Evolutionary conservation across 2,888 invertebrate species (phyloP), one percentile per base, ranked within the genome.

Genomic region (Trissolcus brochymenae): DNA sequence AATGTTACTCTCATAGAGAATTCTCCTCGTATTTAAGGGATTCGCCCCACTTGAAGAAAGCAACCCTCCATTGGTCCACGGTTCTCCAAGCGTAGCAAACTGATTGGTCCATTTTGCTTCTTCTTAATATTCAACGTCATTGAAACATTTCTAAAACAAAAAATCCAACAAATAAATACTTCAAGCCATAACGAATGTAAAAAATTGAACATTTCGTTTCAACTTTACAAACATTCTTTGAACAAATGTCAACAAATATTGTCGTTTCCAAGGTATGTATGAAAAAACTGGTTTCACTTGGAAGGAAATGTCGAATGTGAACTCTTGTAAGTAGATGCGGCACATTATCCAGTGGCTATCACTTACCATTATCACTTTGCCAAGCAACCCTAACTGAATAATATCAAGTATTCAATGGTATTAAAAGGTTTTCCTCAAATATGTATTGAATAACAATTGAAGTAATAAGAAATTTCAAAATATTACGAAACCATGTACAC

Each of bases 281-380:
- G 21, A 60, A 70, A 64, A 75, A 66, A 55, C 46, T 6, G 29
- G 68, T 75, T 59, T 64, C 29, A 54, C 17, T 59, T 70, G 43
- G 57, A 83, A 82, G 82, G 66, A 78, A 75, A 78, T 77, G 80
- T 81, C 84, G 85, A 85, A 86, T 87, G 84, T 86, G 86, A 86
- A 81, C 68, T 66, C 75, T 80, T 75, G 56, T 73, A 88, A 89
- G 82, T 79, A 87, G 86, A 89, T 87, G 85, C 89, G 85, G 87
- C 87, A 89, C 89, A 89, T 89, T 88, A 88, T 80, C 84, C 80
- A 75, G 75, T 78, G 81, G 84, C 86, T 86, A 88, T 88, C 84
- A 88, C 88, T 88, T 88, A 88, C 86, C 81, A 78, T 84, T 86
- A 86, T 86, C 86, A 78, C 81, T 80, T 80, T 61, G 51, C 78